Evolutionary conservation across 2,797 vertebrate genomes (phyloP).

Genomic region (Margarornis squamiger): DNA sequence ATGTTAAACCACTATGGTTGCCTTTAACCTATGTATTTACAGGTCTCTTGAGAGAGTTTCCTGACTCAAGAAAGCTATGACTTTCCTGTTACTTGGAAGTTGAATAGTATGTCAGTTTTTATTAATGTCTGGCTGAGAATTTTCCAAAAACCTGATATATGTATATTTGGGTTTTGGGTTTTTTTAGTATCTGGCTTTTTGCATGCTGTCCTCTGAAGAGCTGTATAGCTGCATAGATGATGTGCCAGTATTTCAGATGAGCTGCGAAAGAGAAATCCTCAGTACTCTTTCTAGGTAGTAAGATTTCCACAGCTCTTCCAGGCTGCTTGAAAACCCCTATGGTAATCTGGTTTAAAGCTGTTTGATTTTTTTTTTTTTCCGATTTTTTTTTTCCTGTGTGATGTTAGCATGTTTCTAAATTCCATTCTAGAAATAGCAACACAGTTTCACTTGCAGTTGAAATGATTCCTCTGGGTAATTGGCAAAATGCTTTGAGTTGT

Average conservation of each 20-base stretch:
- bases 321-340: background rate
- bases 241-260: background rate
- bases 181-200: background rate
- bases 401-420: background rate
- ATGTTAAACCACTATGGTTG: background rate
- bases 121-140: background rate
- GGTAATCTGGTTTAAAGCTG: background rate
- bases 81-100: background rate
- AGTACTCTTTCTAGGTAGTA: background rate
- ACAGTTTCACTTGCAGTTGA: slow-evolving; percentile 2
- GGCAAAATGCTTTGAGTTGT: slow-evolving; percentile 22
- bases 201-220: background rate
- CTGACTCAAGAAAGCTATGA: background rate
- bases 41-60: background rate
- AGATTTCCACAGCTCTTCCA: background rate
- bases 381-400: background rate
- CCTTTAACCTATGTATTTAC: background rate
- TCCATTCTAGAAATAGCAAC: background rate
- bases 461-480: slow-evolving; percentile 18
- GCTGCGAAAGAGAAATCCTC: background rate
- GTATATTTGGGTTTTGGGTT: background rate
- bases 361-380: background rate
- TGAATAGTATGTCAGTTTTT: background rate
- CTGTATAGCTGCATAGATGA: background rate
- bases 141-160: background rate